phyloP scores from a whole-genome alignment of 2,113 vertebrate species.

The Picathartes gymnocephalus region DNA sequence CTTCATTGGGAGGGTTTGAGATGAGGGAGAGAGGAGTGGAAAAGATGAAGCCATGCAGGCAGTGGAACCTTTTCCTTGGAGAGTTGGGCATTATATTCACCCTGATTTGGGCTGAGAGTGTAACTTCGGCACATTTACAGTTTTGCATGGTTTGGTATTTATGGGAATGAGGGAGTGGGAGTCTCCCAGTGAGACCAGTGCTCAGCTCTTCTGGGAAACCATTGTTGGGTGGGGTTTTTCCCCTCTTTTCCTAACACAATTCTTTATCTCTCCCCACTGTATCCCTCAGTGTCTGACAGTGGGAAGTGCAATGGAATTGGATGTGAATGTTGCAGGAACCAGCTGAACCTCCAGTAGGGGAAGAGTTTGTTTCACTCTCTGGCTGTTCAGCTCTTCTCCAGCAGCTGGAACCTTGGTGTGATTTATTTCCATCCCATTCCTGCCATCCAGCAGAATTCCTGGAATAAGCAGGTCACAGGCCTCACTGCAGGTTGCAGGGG shows the following conservation, averaged over 20 bases:
- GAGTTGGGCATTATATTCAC: rapidly evolving
- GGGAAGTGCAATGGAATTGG: not conserved
- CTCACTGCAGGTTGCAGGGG: not conserved
- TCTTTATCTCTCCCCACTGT: rapidly evolving
- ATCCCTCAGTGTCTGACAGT: not conserved
- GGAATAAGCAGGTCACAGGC: not conserved
- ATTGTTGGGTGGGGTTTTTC: rapidly evolving
- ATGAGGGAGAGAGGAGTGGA: not conserved
- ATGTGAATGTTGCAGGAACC: not conserved
- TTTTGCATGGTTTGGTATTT: not conserved
- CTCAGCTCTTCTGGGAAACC: not conserved
- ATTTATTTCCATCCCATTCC: not conserved
- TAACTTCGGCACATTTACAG: not conserved
- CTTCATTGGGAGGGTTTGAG: not conserved
- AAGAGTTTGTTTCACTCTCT: not conserved
- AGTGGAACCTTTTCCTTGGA: not conserved
- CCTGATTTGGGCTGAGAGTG: not conserved
- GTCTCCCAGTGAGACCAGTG: not conserved
- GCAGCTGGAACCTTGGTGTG: not conserved
- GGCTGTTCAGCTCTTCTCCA: not conserved
- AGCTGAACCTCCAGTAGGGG: not conserved
- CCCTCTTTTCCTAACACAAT: not conserved
- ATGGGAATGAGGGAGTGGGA: not conserved
- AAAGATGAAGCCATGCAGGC: not conserved
- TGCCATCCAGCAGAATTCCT: not conserved